Base-by-base conservation (phyloP, 2,113 vertebrate genomes). In the Naja naja region DNA sequence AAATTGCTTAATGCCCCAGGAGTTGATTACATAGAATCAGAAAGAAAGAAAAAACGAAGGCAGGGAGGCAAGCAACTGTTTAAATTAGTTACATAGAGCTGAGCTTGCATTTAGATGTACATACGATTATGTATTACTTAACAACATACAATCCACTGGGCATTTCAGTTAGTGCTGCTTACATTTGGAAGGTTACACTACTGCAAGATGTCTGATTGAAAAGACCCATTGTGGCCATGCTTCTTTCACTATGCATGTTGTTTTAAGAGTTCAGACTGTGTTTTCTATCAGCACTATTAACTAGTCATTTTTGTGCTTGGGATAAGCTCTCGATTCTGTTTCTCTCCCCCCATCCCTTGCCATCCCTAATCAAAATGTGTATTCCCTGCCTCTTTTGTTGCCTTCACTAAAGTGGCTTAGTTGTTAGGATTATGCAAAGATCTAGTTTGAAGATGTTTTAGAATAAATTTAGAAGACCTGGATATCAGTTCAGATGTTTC, bases 41-140 rank as follows among this genome's bases (percentile, higher is more conserved):
- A 91, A 49, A 23, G 18, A 55, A 43, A 49, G 47, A 34, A 43
- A 69, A 20, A 1, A 55, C 25, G 20, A 91, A 56, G 20, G 25
- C 55, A 91, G 85, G 22, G 91, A 88, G 0, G 90, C 1, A 30
- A 93, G 55, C 14, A 69, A 91, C 22, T 93, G 27, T 4, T 91
- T 93, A 91, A 86, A 87, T 96, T 54, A 86, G 92, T 95, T 91
- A 34, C 4, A n/a, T 91, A 39, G 81, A 47, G 56, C 0, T 94
- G 55, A 91, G 64, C 88, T 87, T 39, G 55, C 94, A 92, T 10
- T 9, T 88, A 45, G 0, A 52, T 89, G 53, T 85, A 25, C 89
- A 85, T 89, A 89, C 7, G 4, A 27, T 91, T 30, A 22, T 95
- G 53, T 0, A 1, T 45, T 34, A 86, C 34, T 81, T 54, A 43